A percentile compares a stretch with the other conserved stretches of the same genome.
These are phyloP conservation scores for Oligia latruncula DNA, from an alignment of 2,888 invertebrate species.

Conservation along the genomic window DNA sequence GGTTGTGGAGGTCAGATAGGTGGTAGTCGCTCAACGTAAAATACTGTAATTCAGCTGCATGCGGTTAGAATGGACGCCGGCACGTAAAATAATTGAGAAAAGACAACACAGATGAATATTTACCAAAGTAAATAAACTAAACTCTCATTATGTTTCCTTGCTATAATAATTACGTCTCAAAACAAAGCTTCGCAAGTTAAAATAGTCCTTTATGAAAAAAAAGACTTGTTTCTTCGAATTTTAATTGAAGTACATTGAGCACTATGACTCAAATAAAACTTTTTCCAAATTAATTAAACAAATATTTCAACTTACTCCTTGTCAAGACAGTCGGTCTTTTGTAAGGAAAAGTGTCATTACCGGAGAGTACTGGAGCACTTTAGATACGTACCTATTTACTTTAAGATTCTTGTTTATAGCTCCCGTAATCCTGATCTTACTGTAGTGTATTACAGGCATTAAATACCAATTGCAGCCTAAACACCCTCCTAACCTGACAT, in stretches of 20 bases:
- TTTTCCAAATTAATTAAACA: conserved; percentile 49
- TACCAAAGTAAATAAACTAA: not conserved
- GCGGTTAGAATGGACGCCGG: no score
- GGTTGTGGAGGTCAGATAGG: no score
- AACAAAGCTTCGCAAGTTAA: not conserved
- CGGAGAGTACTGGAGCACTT: not conserved
- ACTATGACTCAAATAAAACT: conserved; percentile 33
- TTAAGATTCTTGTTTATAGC: not conserved
- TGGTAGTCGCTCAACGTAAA: no score
- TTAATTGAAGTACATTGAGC: conserved; percentile 13
- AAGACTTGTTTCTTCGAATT: not conserved
- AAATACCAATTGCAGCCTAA: conserved; percentile 34
- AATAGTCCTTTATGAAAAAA: not conserved
- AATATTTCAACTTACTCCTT: conserved; percentile 41
- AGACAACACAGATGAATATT: not conserved
- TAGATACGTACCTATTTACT: not conserved
- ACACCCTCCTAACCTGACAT: conserved; percentile 19
- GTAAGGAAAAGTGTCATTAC: conserved; percentile 17
- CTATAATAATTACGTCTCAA: not conserved
- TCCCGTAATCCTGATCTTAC: not conserved
- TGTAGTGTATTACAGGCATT: conserved; percentile 2
- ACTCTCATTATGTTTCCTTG: not conserved
- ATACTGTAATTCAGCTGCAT: no score
- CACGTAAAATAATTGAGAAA: no score
- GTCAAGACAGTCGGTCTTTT: conserved; percentile 14